phyloP scores from a whole-genome alignment of 1,140 invertebrate species.

The Drosophila albomicans region DNA sequence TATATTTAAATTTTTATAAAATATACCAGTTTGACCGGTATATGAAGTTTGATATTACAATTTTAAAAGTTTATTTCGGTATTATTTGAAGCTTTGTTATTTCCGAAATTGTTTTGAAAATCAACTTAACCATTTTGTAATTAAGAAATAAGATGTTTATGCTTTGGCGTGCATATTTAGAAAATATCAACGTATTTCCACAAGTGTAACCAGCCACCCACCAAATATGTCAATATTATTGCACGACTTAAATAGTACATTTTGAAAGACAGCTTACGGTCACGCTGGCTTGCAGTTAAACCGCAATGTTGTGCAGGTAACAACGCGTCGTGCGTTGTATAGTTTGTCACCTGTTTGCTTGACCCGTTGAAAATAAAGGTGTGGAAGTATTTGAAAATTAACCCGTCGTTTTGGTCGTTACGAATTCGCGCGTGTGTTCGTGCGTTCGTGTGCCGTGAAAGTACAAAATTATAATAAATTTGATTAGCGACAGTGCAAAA shows the following conservation, averaged over 20 bases:
- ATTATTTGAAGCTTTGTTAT: too few relatives aligned
- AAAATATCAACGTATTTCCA: too few relatives aligned
- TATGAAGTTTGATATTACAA: too few relatives aligned
- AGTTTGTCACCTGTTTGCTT: slow-evolving; percentile 52
- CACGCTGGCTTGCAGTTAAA: slow-evolving; percentile 39
- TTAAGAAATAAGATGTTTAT: too few relatives aligned
- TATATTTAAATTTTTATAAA: too few relatives aligned
- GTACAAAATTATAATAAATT: slow-evolving; percentile 53
- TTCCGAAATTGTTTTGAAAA: too few relatives aligned
- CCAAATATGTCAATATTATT: too few relatives aligned
- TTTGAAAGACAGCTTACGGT: neutral
- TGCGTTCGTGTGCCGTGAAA: slow-evolving; percentile 48
- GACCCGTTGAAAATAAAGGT: slow-evolving; percentile 2
- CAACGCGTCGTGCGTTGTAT: slow-evolving; percentile 17
- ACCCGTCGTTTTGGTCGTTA: slow-evolving; percentile 26
- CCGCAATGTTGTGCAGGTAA: slow-evolving; percentile 49
- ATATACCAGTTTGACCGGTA: too few relatives aligned
- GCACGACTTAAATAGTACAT: neutral
- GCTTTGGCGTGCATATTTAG: too few relatives aligned
- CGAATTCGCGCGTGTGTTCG: slow-evolving; percentile 29
- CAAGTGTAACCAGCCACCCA: too few relatives aligned
- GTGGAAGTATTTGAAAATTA: slow-evolving; percentile 30
- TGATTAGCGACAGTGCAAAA: slow-evolving; percentile 44
- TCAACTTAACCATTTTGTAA: too few relatives aligned
- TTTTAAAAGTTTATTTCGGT: too few relatives aligned